Conservation (phyloP, 2,797 vertebrate species). For the Xenentodon cancila region DNA sequence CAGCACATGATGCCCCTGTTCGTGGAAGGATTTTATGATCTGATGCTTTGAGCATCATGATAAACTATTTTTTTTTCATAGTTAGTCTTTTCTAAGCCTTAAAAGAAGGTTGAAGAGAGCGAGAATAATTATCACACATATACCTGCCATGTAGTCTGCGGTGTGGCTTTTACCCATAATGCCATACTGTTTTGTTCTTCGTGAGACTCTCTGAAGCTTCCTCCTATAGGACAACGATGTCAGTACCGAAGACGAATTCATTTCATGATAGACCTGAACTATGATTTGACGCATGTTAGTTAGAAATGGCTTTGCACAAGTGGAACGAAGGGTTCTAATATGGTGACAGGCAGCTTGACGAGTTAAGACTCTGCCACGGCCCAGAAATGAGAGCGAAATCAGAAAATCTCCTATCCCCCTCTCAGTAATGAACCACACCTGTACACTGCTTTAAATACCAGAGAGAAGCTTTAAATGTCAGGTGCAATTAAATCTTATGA, state of each 20-base stretch:
- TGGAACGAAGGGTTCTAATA: constrained; percentile 41
- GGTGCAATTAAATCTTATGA: constrained; percentile 88
- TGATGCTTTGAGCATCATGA: constrained; percentile 79
- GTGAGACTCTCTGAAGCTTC: constrained; percentile 19
- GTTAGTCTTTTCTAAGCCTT: constrained; percentile 84
- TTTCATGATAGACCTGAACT: constrained; percentile 56
- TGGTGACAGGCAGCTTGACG: constrained; percentile 69
- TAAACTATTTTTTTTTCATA: constrained; percentile 87
- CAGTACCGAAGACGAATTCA: constrained; percentile 34
- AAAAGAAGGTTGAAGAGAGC: constrained; percentile 65
- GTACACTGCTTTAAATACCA: constrained; percentile 88
- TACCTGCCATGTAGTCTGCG: background rate
- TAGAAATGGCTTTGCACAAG: constrained; percentile 47
- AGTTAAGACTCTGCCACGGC: constrained; percentile 70
- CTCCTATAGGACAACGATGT: constrained; percentile 24
- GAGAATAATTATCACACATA: constrained; percentile 80
- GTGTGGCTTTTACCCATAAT: constrained; percentile 21
- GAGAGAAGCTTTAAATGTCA: constrained; percentile 87
- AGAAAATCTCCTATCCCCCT: constrained; percentile 71
- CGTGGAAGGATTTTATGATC: background rate
- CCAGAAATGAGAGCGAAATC: constrained; percentile 66
- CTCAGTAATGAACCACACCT: constrained; percentile 87
- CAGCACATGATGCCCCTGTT: no score
- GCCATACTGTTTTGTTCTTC: constrained; percentile 27
- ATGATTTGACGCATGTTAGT: constrained; percentile 60